Base-by-base conservation (phyloP, 2,113 vertebrate species). In the Nannospalax galili region DNA sequence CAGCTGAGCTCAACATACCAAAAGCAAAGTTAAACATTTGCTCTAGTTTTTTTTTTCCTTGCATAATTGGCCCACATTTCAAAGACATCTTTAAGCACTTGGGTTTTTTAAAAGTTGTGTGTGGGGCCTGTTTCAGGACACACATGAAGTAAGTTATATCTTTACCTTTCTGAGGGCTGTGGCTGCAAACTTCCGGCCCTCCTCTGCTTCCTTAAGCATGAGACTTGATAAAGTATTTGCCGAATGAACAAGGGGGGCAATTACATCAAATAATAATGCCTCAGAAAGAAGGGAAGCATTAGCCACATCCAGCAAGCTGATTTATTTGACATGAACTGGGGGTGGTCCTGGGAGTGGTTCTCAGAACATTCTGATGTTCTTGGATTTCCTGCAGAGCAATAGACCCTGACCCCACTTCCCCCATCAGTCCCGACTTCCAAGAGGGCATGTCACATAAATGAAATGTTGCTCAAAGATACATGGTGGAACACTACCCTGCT, bases 11-110 rank as follows among this genome's bases (percentile, higher is more conserved):
- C 93, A 56, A 45, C 95, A 93, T 82, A 89, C 95, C 96, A 67
- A 92, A 89, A 79, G 94, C 92, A 89, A 97, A 96, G 95, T 96
- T 95, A 97, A 97, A 97, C 96, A 96, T 97, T 97, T 97, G 97
- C 92, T 96, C 97, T 95, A 96, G 91, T 94, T 79, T 60, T 19
- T 15, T 62, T 69, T 19, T 65, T 52, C 19, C 93, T 97, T 97
- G 95, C 95, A 81, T 97, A 97, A 97, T 95, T 95, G 95, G 30
- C 92, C 95, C 93, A 97, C 82, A 95, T 97, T 94, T 96, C 97
- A 97, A 95, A 97, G 91, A 96, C 17, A 24, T 88, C 70, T 95
- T 65, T 93, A 96, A 95, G 88, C 93, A 88, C 73, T 92, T 91
- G 37, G 64, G 48, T 89, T 65, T 73, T 45, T 77, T 64, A 62